These are phyloP conservation scores for Tortrix viridana DNA, from an alignment of 2,888 invertebrate genomes.

Conservation along the genomic window DNA sequence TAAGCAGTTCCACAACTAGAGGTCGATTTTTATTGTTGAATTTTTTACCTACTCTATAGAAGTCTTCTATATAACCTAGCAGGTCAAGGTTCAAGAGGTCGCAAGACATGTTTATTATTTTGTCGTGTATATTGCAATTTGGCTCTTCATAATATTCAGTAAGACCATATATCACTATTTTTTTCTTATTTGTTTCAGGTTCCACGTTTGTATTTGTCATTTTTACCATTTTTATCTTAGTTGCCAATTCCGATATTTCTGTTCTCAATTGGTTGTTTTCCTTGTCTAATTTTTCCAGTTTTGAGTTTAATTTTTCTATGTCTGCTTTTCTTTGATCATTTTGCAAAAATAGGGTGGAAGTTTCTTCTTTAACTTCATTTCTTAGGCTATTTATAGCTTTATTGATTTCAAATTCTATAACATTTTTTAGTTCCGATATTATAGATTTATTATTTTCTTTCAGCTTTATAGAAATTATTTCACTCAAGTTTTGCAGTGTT, in stretches of 20 bases:
- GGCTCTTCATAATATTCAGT: slow-evolving; percentile 10
- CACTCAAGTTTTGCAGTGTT: slow-evolving; percentile 1
- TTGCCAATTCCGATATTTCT: slow-evolving; percentile 1
- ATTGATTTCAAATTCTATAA: not conserved
- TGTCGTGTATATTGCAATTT: slow-evolving; percentile 1
- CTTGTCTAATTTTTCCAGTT: not conserved
- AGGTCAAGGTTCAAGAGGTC: slow-evolving; percentile 1
- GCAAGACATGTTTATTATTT: slow-evolving; percentile 6
- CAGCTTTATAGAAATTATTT: not conserved
- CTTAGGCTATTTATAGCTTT: slow-evolving; percentile 4
- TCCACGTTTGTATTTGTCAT: too few relatives aligned
- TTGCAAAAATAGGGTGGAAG: not conserved
- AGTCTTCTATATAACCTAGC: slow-evolving; percentile 13
- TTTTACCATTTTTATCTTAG: not conserved
- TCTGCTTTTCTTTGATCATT: slow-evolving; percentile 2
- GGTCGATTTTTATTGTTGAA: slow-evolving; percentile 8
- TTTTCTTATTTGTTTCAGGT: slow-evolving; percentile 3
- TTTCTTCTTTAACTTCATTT: slow-evolving; percentile 7
- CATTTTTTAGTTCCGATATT: slow-evolving; percentile 2
- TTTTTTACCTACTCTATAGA: slow-evolving; percentile 7
- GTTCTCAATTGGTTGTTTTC: not conserved
- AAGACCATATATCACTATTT: slow-evolving; percentile 16
- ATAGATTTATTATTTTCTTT: slow-evolving; percentile 16
- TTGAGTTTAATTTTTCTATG: not conserved
- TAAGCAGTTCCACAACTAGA: slow-evolving; percentile 4